Evolutionary conservation across 1,140 invertebrate species (phyloP).

Genomic region (Heliconius melpomene): DNA sequence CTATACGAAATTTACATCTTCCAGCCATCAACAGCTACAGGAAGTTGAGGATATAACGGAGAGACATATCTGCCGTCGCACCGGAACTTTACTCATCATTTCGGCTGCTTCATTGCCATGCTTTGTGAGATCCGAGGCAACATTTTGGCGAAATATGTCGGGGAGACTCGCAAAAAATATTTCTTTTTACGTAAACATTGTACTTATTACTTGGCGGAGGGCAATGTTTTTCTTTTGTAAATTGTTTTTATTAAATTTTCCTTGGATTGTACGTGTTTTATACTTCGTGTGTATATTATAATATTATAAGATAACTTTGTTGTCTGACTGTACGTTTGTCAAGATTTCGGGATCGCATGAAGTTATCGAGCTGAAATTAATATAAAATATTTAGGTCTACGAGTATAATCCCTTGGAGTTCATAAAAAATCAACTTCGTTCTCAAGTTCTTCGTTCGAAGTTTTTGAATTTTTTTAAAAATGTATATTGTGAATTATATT

Average conservation of each 20-base stretch:
- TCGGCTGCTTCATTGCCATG: conserved; percentile 30
- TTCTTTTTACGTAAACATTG: conserved; percentile 7
- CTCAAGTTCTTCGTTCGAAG: no score
- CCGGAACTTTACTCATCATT: conserved; percentile 32
- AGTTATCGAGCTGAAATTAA: no score
- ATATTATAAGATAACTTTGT: no score
- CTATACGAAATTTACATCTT: conserved; percentile 20
- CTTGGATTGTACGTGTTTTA: background rate
- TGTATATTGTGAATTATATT: no score
- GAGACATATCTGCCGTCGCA: conserved; percentile 19
- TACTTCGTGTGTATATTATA: background rate
- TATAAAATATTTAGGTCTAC: no score
- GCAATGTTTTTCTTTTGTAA: background rate
- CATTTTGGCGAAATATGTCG: conserved; percentile 20
- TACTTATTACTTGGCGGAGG: background rate
- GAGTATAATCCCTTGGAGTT: no score
- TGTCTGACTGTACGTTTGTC: no score
- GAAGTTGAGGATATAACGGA: conserved; percentile 26
- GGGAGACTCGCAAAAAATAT: conserved; percentile 9
- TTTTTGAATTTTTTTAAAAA: no score
- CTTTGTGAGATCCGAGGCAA: conserved; percentile 23
- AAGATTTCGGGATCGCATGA: no score
- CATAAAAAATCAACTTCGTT: no score
- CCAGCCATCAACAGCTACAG: conserved; percentile 19
- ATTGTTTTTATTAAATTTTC: conserved; percentile 14